Base-by-base conservation (phyloP, 2,888 invertebrate genomes). In the Callinectes sapidus region DNA sequence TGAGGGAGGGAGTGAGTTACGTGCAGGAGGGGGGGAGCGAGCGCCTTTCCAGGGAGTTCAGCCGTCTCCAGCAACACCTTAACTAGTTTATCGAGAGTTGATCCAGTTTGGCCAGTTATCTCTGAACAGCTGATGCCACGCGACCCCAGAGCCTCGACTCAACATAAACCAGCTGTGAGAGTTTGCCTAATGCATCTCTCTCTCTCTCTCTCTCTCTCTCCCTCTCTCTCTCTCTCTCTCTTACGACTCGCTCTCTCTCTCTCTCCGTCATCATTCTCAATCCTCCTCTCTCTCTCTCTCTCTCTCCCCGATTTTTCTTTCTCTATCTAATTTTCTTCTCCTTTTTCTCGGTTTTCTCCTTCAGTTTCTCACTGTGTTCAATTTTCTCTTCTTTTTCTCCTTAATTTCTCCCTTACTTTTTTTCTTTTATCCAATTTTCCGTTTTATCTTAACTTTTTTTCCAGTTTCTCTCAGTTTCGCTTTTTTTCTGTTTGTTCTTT, bases 161-260 rank as follows among this genome's bases (percentile, higher is more conserved):
- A 61, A 61, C 61, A 61, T 61, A 61, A 18, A 61, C 61, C 61
- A 61, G 61, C 61, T 61, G 61, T 61, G 23, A 61, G 61, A 23
- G 61, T 61, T 61, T 61, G 61, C 23, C 18, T 61, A 61, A 61
- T 61, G 61, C 61, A 23, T 61, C 18, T 61, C 61, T 61, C 61
- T 61, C 61, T 61, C 61, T 61, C 61, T 61, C 61, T 61, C 61
- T 61, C 61, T 61, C 61, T 61, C 61, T 61, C 61, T 61, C 61
- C 23, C 18, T 61, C 61, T 61, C 61, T 61, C 61, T 61, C 61
- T 61, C 61, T 61, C 61, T 61, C 61, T 61, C 61, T 61, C 61
- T 55, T n/a, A n/a, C n/a, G n/a, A n/a, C n/a, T n/a, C n/a, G n/a
- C n/a, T 61, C 61, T 61, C 61, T 55, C 55, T 55, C 55, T 55